Evolutionary conservation across 2,797 vertebrate genomes (phyloP).

Genomic region (Leucoraja ocellata): DNA sequence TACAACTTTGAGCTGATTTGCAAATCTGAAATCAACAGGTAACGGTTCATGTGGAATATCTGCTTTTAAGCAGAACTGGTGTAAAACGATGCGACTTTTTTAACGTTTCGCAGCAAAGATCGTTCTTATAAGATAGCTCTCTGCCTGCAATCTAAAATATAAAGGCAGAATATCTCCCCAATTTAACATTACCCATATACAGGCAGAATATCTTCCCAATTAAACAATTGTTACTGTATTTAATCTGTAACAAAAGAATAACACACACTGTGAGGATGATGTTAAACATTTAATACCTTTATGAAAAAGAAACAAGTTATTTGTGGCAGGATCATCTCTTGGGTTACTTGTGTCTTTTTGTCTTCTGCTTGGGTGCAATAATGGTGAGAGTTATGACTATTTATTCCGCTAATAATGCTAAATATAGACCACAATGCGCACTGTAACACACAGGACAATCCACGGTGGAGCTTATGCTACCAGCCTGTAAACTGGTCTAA

Average conservation of each 20-base stretch:
- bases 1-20: slow-evolving; percentile 74
- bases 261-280: not conserved
- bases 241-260: not conserved
- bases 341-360: not conserved
- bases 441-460: too few species aligned
- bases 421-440: not conserved
- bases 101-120: not conserved
- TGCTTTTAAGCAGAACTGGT: not conserved
- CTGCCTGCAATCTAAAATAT: not conserved
- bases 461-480: too few species aligned
- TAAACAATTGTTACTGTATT: not conserved
- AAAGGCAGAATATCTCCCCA: not conserved
- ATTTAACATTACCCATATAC: not conserved
- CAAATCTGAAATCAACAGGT: slow-evolving; percentile 81
- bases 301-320: not conserved
- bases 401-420: not conserved
- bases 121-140: not conserved
- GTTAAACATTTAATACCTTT: not conserved
- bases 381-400: not conserved
- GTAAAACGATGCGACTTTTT: not conserved
- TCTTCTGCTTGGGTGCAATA: not conserved
- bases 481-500: too few species aligned
- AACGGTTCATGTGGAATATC: not conserved
- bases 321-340: not conserved
- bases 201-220: too few species aligned